These are phyloP conservation scores for Grus americana DNA, from an alignment of 2,113 vertebrate species.

Conservation along the genomic window DNA sequence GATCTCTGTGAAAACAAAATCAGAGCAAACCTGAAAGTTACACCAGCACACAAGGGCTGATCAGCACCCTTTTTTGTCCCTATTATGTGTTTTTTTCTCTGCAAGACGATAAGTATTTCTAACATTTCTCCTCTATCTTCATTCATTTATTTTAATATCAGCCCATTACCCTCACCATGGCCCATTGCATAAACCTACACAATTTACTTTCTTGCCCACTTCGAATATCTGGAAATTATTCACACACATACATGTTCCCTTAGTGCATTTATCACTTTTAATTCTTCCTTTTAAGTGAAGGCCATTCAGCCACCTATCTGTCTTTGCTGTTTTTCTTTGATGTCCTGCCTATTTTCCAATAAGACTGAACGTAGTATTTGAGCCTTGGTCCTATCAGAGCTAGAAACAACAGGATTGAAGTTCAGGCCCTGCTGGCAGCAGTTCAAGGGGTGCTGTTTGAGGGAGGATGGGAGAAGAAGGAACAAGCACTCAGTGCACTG, in stretches of 20 bases:
- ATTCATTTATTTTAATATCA: background rate
- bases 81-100: background rate
- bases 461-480: background rate
- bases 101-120: background rate
- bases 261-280: background rate
- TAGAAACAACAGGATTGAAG: background rate
- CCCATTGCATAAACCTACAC: slow-evolving; percentile 24
- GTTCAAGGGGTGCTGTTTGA: background rate
- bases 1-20: slow-evolving; percentile 74
- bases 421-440: background rate
- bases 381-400: background rate
- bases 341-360: background rate
- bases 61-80: background rate
- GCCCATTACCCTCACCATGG: background rate
- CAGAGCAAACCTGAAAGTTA: background rate
- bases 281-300: slow-evolving; percentile 39
- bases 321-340: background rate
- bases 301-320: background rate
- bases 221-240: background rate
- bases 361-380: background rate
- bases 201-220: slow-evolving; percentile 1
- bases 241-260: background rate
- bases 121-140: background rate
- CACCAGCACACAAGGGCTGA: background rate
- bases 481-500: background rate